phyloP scores from a whole-genome alignment of 2,113 vertebrate species.

The Strix uralensis region DNA sequence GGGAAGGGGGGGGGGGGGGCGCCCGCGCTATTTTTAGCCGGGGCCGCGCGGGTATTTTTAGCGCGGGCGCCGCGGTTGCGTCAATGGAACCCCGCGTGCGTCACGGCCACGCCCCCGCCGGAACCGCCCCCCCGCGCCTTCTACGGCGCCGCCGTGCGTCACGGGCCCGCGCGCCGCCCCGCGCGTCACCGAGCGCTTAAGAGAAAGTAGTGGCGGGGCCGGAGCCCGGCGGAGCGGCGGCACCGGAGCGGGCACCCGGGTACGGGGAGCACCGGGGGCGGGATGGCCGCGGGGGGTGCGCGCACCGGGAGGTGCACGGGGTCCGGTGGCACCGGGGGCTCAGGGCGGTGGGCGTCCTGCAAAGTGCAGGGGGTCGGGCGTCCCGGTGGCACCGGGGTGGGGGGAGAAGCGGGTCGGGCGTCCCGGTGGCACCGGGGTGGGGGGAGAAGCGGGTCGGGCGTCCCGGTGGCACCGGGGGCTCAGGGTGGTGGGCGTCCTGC shows the following conservation, averaged over 20 bases:
- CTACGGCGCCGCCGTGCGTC: slow-evolving; percentile 65
- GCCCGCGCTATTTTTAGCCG: slow-evolving; percentile 80
- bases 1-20: background rate
- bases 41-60: slow-evolving; percentile 82
- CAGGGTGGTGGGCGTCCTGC: no score
- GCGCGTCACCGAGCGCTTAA: slow-evolving; percentile 81
- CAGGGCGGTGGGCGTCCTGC: background rate
- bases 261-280: background rate
- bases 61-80: slow-evolving; percentile 81
- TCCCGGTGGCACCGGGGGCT: background rate
- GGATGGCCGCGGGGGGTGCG: background rate
- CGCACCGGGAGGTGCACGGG: background rate
- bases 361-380: background rate
- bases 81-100: slow-evolving; percentile 97
- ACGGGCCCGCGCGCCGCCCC: slow-evolving; percentile 55
- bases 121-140: slow-evolving; percentile 41
- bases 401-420: background rate
- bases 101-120: slow-evolving; percentile 83
- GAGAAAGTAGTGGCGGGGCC: slow-evolving; percentile 46
- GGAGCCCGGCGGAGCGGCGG: slow-evolving; percentile 10
- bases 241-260: background rate
- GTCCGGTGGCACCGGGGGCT: background rate
- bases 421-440: background rate
- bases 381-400: background rate
- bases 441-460: background rate